These are phyloP conservation scores for Podarcis muralis DNA, from an alignment of 2,113 vertebrate species.

Conservation along the genomic window DNA sequence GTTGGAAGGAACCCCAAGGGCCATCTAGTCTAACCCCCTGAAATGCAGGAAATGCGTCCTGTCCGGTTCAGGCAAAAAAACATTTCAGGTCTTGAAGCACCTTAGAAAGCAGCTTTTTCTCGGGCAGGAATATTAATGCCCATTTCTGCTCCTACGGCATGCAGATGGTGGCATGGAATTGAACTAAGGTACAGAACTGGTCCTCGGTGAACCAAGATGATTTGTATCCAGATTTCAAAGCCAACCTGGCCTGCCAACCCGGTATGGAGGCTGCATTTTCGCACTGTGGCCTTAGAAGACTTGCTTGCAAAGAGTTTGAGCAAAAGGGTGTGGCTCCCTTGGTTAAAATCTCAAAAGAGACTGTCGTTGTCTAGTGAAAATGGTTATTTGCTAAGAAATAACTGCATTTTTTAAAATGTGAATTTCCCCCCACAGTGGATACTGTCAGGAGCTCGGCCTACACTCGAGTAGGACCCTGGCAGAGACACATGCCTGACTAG, in stretches of 20 bases:
- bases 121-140: neutral
- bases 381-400: no score
- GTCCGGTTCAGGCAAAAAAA: no score
- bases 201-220: neutral
- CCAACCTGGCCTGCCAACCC: conserved; percentile 13
- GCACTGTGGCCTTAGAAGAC: neutral
- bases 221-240: conserved; percentile 25
- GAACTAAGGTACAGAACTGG: conserved; percentile 41
- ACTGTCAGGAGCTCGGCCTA: no score
- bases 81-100: no score
- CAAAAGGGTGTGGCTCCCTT: conserved; percentile 47
- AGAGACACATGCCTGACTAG: no score
- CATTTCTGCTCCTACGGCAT: neutral
- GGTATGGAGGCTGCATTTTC: neutral
- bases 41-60: no score
- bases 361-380: conserved; percentile 49
- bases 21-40: no score
- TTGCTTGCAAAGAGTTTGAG: conserved; percentile 25
- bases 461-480: no score
- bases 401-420: no score
- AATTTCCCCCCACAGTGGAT: no score
- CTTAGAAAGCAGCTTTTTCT: no score
- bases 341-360: conserved; percentile 45
- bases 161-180: neutral
- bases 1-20: no score